Evolutionary conservation across 2,888 invertebrate genomes (phyloP).

Genomic region (Eupithecia subfuscata): DNA sequence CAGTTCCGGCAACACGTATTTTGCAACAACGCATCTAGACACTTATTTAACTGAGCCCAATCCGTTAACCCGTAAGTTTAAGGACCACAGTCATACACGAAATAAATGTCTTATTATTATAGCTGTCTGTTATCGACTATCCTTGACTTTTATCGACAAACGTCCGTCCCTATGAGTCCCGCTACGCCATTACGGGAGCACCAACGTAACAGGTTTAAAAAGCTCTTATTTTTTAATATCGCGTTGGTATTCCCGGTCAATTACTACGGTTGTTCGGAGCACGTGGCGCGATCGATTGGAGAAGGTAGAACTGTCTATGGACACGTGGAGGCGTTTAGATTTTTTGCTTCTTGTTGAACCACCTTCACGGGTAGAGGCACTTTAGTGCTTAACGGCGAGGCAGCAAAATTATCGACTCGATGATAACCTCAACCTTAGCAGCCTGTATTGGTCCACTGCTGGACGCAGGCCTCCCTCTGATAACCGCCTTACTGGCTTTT

Average conservation of each 20-base stretch:
- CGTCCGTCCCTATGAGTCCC: conserved; percentile 46
- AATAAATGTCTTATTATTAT: too few species aligned
- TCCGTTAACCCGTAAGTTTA: too few species aligned
- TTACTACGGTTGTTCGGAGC: conserved; percentile 60
- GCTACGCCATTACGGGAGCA: conserved; percentile 68
- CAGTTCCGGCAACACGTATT: too few species aligned
- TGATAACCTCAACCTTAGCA: too few species aligned
- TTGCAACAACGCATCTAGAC: too few species aligned
- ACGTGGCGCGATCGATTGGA: conserved; percentile 40
- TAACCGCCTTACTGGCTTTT: too few species aligned
- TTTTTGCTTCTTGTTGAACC: neutral
- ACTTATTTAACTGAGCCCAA: too few species aligned
- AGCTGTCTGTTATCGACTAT: neutral
- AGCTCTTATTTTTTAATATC: conserved; percentile 72
- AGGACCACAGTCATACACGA: too few species aligned
- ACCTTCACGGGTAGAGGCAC: too few species aligned
- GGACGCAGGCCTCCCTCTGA: too few species aligned
- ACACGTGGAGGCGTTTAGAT: neutral
- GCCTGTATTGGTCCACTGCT: too few species aligned
- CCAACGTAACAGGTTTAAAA: conserved; percentile 73
- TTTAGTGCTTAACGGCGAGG: neutral
- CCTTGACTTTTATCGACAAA: conserved; percentile 10
- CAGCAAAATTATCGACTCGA: neutral
- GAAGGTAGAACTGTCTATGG: conserved; percentile 32
- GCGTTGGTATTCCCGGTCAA: conserved; percentile 71